Percentiles rank a stretch among this genome's conserved stretches.
Conservation (phyloP, 2,113 vertebrate species). For the Romanogobio albipinnatus region DNA sequence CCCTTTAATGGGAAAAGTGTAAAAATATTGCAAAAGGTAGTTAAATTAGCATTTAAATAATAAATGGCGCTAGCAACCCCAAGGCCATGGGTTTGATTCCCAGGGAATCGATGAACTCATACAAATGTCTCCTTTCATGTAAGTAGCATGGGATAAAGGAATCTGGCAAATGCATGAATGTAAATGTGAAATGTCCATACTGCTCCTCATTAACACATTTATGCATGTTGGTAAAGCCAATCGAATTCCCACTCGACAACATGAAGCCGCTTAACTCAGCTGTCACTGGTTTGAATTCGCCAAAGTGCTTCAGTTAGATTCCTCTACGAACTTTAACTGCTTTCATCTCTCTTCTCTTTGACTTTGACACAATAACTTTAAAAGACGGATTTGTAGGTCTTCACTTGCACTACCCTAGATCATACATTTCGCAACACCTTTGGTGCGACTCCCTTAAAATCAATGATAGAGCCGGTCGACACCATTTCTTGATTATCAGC, state of each 20-base stretch:
- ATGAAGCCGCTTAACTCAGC: background rate
- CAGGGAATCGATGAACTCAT: background rate
- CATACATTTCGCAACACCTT: slow-evolving; percentile 66
- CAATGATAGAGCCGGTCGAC: slow-evolving; percentile 66
- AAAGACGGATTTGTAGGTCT: slow-evolving; percentile 69
- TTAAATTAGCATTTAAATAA: background rate
- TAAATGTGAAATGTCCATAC: background rate
- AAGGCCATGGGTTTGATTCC: background rate
- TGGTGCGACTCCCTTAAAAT: slow-evolving; percentile 75
- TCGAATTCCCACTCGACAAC: background rate
- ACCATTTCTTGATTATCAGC: slow-evolving; percentile 73
- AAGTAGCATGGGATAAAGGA: background rate
- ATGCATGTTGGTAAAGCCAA: background rate
- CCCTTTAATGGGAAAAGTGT: background rate
- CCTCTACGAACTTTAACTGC: slow-evolving; percentile 5
- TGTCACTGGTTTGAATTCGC: background rate
- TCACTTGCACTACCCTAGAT: slow-evolving; percentile 66
- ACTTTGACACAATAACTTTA: slow-evolving; percentile 66
- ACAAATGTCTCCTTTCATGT: background rate
- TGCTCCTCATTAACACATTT: background rate
- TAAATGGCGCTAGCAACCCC: background rate
- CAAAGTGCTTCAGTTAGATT: slow-evolving; percentile 19
- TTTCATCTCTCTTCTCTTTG: slow-evolving; percentile 39
- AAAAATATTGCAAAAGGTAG: background rate
- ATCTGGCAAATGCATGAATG: background rate